Percentiles rank a stretch among this genome's conserved stretches.
Evolutionary conservation across 2,888 invertebrate genomes (phyloP).

Genomic region (Cataglyphis livida): DNA sequence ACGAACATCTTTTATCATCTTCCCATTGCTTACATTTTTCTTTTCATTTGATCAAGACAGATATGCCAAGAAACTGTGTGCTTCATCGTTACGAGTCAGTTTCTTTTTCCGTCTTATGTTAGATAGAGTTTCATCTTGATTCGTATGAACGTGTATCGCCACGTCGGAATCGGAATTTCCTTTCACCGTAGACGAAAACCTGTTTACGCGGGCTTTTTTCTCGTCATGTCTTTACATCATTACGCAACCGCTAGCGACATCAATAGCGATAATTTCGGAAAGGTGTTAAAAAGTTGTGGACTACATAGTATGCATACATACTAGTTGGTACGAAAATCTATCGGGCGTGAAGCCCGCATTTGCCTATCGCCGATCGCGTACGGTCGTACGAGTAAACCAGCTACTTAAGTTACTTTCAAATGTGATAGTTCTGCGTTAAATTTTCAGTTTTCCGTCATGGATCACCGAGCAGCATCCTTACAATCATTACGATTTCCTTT

Average conservation of each 20-base stretch:
- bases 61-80: neutral
- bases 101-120: conserved; percentile 53
- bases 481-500: conserved; percentile 22
- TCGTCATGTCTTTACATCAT: conserved; percentile 38
- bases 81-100: conserved; percentile 47
- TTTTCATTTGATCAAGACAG: neutral
- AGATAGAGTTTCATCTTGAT: conserved; percentile 63
- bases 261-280: conserved; percentile 53
- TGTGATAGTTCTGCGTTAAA: conserved; percentile 2
- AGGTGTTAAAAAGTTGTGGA: conserved; percentile 41
- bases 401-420: conserved; percentile 36
- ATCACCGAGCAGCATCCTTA: conserved; percentile 42
- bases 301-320: neutral
- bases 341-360: conserved; percentile 11
- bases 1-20: neutral
- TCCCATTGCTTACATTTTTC: neutral
- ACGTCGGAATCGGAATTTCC: conserved; percentile 73
- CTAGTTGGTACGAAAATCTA: conserved; percentile 23
- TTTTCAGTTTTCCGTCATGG: conserved; percentile 41
- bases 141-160: conserved; percentile 63
- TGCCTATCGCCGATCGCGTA: conserved; percentile 36
- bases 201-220: conserved; percentile 65
- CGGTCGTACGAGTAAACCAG: conserved; percentile 7
- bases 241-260: conserved; percentile 52
- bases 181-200: conserved; percentile 74